phyloP scores from a whole-genome alignment of 1,140 invertebrate genomes.

The Brachystomella parvula region DNA sequence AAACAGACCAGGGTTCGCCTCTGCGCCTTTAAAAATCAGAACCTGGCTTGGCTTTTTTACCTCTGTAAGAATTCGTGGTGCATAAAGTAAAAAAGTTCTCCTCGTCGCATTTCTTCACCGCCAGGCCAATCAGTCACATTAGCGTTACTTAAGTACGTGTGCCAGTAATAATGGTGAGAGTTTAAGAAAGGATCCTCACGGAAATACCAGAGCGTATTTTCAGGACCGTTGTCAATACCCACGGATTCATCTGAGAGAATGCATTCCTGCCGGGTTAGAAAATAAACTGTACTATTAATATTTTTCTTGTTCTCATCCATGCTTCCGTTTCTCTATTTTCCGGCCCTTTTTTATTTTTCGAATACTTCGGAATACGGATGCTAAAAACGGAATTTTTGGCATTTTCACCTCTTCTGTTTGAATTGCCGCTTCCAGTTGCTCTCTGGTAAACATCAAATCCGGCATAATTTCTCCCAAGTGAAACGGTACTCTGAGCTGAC shows the following conservation, averaged over 20 bases:
- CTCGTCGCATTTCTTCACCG: neutral
- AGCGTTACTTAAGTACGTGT: no score
- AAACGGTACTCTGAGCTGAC: neutral
- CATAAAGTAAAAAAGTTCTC: slow-evolving; percentile 1
- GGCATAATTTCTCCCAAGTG: neutral
- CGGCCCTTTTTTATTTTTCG: neutral
- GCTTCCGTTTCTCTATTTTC: neutral
- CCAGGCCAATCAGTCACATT: neutral
- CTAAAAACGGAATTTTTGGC: neutral
- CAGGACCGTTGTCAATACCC: slow-evolving; percentile 34
- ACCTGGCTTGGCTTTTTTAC: neutral
- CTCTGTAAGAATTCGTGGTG: neutral
- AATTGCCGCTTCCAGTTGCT: neutral
- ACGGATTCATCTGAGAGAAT: neutral
- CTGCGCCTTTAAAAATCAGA: neutral
- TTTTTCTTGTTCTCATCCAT: neutral
- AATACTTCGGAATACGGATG: neutral
- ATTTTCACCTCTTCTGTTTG: neutral
- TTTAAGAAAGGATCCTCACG: slow-evolving; percentile 65
- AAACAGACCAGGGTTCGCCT: neutral
- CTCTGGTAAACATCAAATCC: neutral
- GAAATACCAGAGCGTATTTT: slow-evolving; percentile 60
- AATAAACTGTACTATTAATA: neutral
- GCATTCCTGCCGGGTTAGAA: neutral
- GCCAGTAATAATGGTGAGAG: slow-evolving; percentile 42